Evolutionary conservation across 2,113 vertebrate species (phyloP), one percentile per base, ranked within the genome.

Genomic region (Nannospalax galili): DNA sequence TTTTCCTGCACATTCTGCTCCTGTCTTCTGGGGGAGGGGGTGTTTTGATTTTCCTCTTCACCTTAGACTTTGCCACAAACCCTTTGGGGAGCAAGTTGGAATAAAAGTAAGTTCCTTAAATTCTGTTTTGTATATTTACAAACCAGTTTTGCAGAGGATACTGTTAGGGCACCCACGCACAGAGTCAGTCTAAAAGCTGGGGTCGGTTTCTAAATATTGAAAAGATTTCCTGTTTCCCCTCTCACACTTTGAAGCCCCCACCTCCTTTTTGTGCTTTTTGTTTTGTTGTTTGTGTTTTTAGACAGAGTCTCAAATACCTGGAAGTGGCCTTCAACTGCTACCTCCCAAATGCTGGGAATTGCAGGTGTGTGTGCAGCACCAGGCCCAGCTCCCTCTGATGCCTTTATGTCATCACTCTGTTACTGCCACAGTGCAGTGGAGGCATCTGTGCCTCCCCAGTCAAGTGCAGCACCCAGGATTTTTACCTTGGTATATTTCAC

Each of bases 161-260:
- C 58, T 14, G 82, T 91, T 35, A 64, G 73, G 40, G 79, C 75
- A 14, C 32, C 12, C 37, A 82, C 69, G 58, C 8, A 8, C 70
- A 58, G 74, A 69, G 40, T 78, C 26, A 67, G 62, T 88, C 20
- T 67, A 80, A 24, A 90, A 73, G 67, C 45, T 56, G 73, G 24
- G 81, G 48, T 67, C 35, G 8, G 7, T 79, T 90, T 92, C 92
- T 58, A 96, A 85, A 65, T 86, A 58, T 72, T 22, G 22, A 26
- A 70, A 94, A 88, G 78, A 75, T 72, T 15, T 88, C 24, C 14
- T n/a, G 32, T 15, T 65, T 37, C 70, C 12, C 5, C 8, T n/a
- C 45, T 70, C 5, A 67, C 10, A 19, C 22, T 60, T 58, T 67
- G 65, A 32, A 9, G 58, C 58, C 28, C n/a, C 5, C 52, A 26